Conservation (phyloP, 1,140 invertebrate species). For the Fopius arisanus region DNA sequence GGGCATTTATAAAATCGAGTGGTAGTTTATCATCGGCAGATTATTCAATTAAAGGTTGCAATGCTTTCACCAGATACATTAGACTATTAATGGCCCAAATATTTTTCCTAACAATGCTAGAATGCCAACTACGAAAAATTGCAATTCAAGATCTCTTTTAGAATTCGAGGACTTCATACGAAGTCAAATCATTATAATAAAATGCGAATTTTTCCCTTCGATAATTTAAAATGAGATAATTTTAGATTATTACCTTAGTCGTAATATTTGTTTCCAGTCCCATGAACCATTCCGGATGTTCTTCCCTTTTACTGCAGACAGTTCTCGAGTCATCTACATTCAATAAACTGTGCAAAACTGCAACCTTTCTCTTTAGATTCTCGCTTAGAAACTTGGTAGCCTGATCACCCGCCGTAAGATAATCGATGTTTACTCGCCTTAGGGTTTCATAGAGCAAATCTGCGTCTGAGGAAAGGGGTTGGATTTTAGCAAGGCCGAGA, state of each 20-base stretch:
- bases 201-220: no score
- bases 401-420: slow-evolving; percentile 69
- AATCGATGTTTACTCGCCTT: slow-evolving; percentile 71
- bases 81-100: no score
- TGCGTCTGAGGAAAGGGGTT: slow-evolving; percentile 62
- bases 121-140: no score
- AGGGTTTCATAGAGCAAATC: slow-evolving; percentile 70
- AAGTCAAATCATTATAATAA: no score
- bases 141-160: no score
- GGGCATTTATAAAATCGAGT: no score
- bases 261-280: slow-evolving; percentile 72
- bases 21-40: no score
- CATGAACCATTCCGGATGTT: slow-evolving; percentile 79
- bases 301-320: slow-evolving; percentile 66
- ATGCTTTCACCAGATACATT: no score
- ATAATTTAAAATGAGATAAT: slow-evolving; percentile 5
- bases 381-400: slow-evolving; percentile 72
- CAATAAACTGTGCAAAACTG: slow-evolving; percentile 58
- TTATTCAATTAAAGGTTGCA: no score
- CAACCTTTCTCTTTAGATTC: slow-evolving; percentile 72
- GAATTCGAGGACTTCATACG: no score
- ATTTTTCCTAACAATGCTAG: no score
- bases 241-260: slow-evolving; percentile 71
- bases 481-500: neutral
- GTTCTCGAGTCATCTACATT: slow-evolving; percentile 67